Percentiles rank a stretch among this genome's conserved stretches.
Conservation (phyloP, 2,888 invertebrate genomes). For the Lasioglossum figueresi region DNA sequence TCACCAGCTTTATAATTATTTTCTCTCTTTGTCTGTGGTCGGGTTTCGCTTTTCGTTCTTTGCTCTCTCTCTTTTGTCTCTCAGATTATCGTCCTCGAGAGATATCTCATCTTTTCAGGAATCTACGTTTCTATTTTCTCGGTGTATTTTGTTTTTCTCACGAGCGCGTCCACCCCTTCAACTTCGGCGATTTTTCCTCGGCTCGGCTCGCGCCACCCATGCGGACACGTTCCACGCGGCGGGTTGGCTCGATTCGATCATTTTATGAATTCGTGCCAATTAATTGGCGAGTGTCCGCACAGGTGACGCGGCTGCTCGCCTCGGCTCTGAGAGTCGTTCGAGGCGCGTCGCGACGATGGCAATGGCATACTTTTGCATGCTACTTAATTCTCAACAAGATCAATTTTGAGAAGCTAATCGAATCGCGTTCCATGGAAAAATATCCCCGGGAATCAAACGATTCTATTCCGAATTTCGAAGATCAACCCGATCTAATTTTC, state of each 20-base stretch:
- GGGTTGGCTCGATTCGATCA: background rate
- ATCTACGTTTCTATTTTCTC: slow-evolving; percentile 6
- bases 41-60: slow-evolving; percentile 1
- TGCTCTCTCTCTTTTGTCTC: slow-evolving; percentile 1
- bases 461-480: background rate
- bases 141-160: slow-evolving; percentile 4
- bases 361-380: background rate
- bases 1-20: background rate
- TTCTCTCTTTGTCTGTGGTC: slow-evolving; percentile 10
- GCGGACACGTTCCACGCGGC: slow-evolving; percentile 3
- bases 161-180: slow-evolving; percentile 74
- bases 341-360: slow-evolving; percentile 33
- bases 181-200: slow-evolving; percentile 54
- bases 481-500: background rate
- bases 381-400: too few relatives aligned
- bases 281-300: background rate
- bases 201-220: slow-evolving; percentile 23
- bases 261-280: background rate
- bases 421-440: background rate
- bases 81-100: background rate
- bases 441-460: background rate
- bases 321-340: slow-evolving; percentile 29
- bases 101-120: background rate
- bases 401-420: background rate
- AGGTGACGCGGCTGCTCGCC: slow-evolving; percentile 14